Conservation (phyloP, 2,888 invertebrate genomes). For the Macropis europaea region DNA sequence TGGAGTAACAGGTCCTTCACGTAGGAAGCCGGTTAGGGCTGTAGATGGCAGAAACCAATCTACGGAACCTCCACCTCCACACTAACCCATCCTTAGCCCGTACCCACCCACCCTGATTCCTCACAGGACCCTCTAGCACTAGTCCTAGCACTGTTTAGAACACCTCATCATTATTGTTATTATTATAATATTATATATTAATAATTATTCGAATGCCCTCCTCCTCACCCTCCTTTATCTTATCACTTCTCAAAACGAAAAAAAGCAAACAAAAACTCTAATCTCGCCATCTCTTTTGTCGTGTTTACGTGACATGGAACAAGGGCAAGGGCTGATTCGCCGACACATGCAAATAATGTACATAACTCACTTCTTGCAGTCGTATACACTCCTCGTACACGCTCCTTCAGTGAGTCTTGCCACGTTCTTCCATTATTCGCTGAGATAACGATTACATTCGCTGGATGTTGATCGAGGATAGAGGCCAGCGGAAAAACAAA, state of each 20-base stretch:
- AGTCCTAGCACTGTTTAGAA: slow-evolving; percentile 80
- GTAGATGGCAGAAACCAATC: slow-evolving; percentile 80
- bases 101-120: slow-evolving; percentile 64
- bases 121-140: slow-evolving; percentile 77
- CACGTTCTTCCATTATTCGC: slow-evolving; percentile 64
- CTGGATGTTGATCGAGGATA: slow-evolving; percentile 19
- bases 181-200: slow-evolving; percentile 76
- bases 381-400: slow-evolving; percentile 44
- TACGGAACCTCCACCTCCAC: slow-evolving; percentile 80
- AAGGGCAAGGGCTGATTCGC: slow-evolving; percentile 66
- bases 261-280: slow-evolving; percentile 38
- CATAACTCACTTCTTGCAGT: slow-evolving; percentile 64
- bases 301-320: slow-evolving; percentile 66
- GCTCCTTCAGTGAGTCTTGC: slow-evolving; percentile 62
- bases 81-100: slow-evolving; percentile 76
- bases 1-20: slow-evolving; percentile 77
- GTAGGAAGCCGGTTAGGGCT: slow-evolving; percentile 80
- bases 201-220: slow-evolving; percentile 73
- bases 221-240: slow-evolving; percentile 49
- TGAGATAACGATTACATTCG: slow-evolving; percentile 34
- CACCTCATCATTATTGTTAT: slow-evolving; percentile 79
- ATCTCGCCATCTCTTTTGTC: slow-evolving; percentile 62
- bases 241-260: slow-evolving; percentile 31
- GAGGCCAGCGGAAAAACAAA: slow-evolving; percentile 14
- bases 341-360: slow-evolving; percentile 62